Evolutionary conservation across 2,888 invertebrate species (phyloP), one percentile per base, ranked within the genome.

Genomic region (Pinctada fucata): DNA sequence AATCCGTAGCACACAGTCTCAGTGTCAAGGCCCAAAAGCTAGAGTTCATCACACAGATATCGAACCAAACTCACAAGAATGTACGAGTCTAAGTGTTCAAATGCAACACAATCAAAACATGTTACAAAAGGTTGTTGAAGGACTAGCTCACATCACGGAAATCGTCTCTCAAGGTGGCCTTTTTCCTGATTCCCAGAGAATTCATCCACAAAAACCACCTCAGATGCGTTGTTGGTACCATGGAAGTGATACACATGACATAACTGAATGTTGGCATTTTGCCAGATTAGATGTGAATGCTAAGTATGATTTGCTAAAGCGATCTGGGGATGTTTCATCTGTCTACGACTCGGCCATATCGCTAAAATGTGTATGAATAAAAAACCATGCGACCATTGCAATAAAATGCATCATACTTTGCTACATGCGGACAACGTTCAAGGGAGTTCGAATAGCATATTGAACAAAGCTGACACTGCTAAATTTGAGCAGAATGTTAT

Each of bases 221-320:
- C n/a, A n/a, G n/a, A n/a, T n/a, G n/a, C n/a, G 10, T 16, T 77
- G 76, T 72, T 77, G 77, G 72, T 77, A 77, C 48, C 77, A 77
- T 49, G 45, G 64, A 6, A n/a, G 52, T 13, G 76, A 76, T 51
- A 64, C 52, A 31, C 71, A 76, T 71, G 76, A 76, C 10, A 76
- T 76, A 6, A 45, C 45, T 4, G n/a, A 70, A 45, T 76, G 76
- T 65, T 10, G 13, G 10, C n/a, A 13, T 63, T 76, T 76, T 52
- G 49, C 16, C 6, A 31, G 45, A 52, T 31, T 76, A 13, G 76
- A 71, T 63, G 6, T 47, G 6, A 51, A 71, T n/a, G 58, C 48
- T 2, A 76, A 71, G n/a, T 8, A 71, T 64, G 71, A 76, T 16
- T 49, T 45, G 13, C 13, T 76, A 8, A 67, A 51, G 51, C 64